Percentiles rank a stretch among this genome's conserved stretches.
Evolutionary conservation across 2,888 invertebrate species (phyloP).

Genomic region (Agrilus biguttatus): DNA sequence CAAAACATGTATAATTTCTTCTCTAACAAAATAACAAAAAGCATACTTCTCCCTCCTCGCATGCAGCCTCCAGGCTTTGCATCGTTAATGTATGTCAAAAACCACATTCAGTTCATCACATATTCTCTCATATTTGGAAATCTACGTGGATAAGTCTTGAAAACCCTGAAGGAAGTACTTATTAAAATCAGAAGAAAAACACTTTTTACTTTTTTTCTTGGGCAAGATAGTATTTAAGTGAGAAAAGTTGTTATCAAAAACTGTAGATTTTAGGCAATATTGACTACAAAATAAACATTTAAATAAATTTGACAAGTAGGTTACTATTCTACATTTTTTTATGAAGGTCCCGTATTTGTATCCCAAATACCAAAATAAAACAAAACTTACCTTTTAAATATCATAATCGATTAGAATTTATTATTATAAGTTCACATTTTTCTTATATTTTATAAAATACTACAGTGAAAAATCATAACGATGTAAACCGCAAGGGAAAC

Average conservation of each 20-base stretch:
- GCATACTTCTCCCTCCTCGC: constrained; percentile 51
- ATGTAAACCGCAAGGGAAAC: constrained; percentile 25
- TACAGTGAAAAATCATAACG: no score
- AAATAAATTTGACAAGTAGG: constrained; percentile 25
- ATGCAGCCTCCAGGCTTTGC: constrained; percentile 52
- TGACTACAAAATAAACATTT: neutral
- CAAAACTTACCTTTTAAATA: no score
- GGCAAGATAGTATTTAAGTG: no score
- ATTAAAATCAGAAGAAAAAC: no score
- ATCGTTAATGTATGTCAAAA: constrained; percentile 35
- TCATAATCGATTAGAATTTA: no score
- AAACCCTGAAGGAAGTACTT: no score
- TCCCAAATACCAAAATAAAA: no score
- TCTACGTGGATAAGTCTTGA: constrained; percentile 1
- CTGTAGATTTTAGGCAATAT: neutral
- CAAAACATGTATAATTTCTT: neutral
- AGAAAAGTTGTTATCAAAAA: no score
- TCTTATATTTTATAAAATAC: no score
- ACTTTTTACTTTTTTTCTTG: no score
- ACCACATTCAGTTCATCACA: constrained; percentile 33
- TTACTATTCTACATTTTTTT: constrained; percentile 5
- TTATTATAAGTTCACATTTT: no score
- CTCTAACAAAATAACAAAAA: constrained; percentile 12
- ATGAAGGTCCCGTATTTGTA: constrained; percentile 2
- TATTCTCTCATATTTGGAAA: constrained; percentile 14